phyloP scores from a whole-genome alignment of 2,113 vertebrate genomes.

The Podarcis muralis region DNA sequence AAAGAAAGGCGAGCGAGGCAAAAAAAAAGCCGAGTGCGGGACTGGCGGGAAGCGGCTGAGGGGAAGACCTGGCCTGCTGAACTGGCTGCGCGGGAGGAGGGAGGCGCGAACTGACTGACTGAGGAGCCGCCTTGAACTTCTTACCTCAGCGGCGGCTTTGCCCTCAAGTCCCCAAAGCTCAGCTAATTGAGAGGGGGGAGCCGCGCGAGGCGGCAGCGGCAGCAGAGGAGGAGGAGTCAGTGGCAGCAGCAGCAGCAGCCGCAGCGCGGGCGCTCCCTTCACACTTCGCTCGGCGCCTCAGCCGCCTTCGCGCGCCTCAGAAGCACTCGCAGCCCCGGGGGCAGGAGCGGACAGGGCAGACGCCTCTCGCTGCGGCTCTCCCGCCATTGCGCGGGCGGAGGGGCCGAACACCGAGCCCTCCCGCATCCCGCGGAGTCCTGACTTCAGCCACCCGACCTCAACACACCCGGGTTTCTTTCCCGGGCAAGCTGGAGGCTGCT shows the following conservation, averaged over 20 bases:
- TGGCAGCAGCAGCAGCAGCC: constrained; percentile 76
- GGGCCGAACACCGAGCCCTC: neutral
- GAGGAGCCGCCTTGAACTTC: constrained; percentile 78
- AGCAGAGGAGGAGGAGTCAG: constrained; percentile 79
- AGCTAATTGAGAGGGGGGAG: constrained; percentile 81
- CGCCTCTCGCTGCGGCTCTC: neutral
- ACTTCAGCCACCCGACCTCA: neutral
- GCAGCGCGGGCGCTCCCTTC: constrained; percentile 74
- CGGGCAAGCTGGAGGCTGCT: too few relatives aligned
- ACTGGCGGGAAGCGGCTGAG: neutral
- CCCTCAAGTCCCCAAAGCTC: constrained; percentile 83
- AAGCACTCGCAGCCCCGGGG: neutral
- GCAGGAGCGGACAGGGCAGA: neutral
- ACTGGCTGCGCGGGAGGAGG: neutral
- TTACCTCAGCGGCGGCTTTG: constrained; percentile 79
- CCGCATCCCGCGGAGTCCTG: neutral
- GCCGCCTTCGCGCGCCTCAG: constrained; percentile 49
- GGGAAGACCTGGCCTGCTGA: neutral
- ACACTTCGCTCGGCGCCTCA: constrained; percentile 56
- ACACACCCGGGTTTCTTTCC: neutral
- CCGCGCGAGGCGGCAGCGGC: constrained; percentile 39
- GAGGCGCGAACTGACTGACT: constrained; percentile 3
- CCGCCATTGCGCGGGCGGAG: neutral
- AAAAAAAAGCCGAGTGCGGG: neutral
- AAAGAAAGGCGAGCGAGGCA: neutral